phyloP scores from a whole-genome alignment of 2,113 vertebrate species.

The Brachyhypopomus occidentalis region DNA sequence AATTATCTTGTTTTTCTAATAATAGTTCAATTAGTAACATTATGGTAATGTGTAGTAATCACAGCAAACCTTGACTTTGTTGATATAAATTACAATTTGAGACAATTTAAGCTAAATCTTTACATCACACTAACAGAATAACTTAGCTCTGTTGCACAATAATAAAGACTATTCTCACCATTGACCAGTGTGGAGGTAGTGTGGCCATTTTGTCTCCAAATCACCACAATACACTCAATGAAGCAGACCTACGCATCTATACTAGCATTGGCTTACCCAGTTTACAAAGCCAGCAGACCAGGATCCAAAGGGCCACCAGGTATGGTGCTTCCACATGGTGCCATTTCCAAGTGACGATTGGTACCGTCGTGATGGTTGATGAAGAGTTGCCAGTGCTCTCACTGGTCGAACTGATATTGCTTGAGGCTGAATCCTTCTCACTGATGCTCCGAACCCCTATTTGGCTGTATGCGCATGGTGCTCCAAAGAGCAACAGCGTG shows the following conservation, averaged over 20 bases:
- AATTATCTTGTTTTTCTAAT: too few relatives aligned
- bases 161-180: too few relatives aligned
- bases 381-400: conserved; percentile 37
- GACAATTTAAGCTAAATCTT: too few relatives aligned
- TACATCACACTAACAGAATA: too few relatives aligned
- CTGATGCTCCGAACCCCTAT: background rate
- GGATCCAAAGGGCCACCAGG: conserved; percentile 74
- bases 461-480: background rate
- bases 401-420: background rate
- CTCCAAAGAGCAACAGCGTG: conserved; percentile 15
- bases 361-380: conserved; percentile 62
- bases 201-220: background rate
- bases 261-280: conserved; percentile 61
- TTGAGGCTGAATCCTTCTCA: background rate
- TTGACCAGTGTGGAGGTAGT: background rate
- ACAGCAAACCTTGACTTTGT: too few relatives aligned
- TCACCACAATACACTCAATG: background rate
- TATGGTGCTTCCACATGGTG: conserved; percentile 67
- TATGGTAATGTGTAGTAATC: too few relatives aligned
- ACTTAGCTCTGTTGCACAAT: too few relatives aligned
- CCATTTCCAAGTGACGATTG: conserved; percentile 78
- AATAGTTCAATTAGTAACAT: too few relatives aligned
- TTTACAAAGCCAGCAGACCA: conserved; percentile 78
- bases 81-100: too few relatives aligned
- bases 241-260: background rate